phyloP scores from a whole-genome alignment of 92 coral and sea anemone genomes.

The Pocillopora meandrina region DNA sequence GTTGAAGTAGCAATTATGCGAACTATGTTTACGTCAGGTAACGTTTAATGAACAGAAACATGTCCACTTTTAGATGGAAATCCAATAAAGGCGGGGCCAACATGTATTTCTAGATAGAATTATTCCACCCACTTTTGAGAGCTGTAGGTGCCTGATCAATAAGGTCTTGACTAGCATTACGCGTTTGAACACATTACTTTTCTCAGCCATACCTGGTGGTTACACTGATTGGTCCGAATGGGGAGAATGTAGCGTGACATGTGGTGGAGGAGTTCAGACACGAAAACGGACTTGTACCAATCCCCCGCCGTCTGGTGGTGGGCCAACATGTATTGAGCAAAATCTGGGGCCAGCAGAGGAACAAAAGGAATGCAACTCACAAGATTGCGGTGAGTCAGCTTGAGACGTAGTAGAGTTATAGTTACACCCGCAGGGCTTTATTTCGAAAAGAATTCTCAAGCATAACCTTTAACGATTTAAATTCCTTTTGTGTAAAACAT shows the following conservation, averaged over 20 bases:
- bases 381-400: background rate
- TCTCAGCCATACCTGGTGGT: background rate
- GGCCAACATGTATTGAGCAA: slow-evolving; percentile 6
- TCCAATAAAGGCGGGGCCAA: no score
- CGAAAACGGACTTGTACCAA: slow-evolving; percentile 12
- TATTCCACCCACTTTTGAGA: no score
- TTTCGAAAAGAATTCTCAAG: no score
- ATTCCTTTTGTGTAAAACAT: no score
- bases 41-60: no score
- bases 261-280: slow-evolving; percentile 3
- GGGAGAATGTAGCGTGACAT: slow-evolving; percentile 1
- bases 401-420: background rate
- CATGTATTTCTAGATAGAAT: no score
- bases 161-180: no score
- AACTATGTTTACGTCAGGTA: no score
- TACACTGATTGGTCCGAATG: slow-evolving; percentile 3
- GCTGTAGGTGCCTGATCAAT: no score
- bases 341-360: slow-evolving; percentile 9
- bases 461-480: no score
- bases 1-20: no score
- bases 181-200: background rate
- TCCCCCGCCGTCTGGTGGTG: slow-evolving; percentile 13
- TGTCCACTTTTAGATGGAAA: no score
- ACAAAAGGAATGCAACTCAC: background rate
- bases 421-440: background rate